Evolutionary conservation across 1,140 invertebrate genomes (phyloP).

Genomic region (Planococcus citri): DNA sequence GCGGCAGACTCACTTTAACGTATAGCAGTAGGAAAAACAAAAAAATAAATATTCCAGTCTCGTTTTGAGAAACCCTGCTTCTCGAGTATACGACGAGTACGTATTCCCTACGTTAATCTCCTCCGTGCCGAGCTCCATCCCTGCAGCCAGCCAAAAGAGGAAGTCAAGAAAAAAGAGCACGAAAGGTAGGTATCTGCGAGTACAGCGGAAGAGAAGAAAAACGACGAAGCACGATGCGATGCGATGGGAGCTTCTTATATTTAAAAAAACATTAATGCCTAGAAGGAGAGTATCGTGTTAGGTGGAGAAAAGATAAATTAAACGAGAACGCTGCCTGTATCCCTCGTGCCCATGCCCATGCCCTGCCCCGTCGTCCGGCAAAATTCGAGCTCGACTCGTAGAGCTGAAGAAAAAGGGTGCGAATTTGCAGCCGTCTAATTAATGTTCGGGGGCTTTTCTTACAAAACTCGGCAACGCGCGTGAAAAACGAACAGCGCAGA

Average conservation of each 20-base stretch:
- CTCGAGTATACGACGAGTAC: not conserved
- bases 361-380: no score
- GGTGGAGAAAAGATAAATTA: slow-evolving; percentile 17
- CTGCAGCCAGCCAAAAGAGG: slow-evolving; percentile 21
- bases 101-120: not conserved
- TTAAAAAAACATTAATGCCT: not conserved
- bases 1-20: no score
- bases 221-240: not conserved
- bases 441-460: slow-evolving; percentile 16
- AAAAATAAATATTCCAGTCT: not conserved
- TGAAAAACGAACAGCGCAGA: not conserved
- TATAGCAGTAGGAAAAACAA: no score
- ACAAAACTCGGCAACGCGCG: not conserved
- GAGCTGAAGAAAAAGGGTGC: not conserved
- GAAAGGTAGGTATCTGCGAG: slow-evolving; percentile 15
- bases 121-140: no score
- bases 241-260: not conserved
- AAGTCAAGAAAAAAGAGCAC: slow-evolving; percentile 23
- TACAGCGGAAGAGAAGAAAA: not conserved
- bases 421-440: slow-evolving; percentile 12
- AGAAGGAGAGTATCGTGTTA: not conserved
- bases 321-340: slow-evolving; percentile 2
- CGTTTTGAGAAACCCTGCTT: not conserved
- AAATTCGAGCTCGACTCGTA: not conserved
- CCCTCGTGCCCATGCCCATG: no score